Evolutionary conservation across 2,113 vertebrate species (phyloP).

Genomic region (Fregetta grallaria): DNA sequence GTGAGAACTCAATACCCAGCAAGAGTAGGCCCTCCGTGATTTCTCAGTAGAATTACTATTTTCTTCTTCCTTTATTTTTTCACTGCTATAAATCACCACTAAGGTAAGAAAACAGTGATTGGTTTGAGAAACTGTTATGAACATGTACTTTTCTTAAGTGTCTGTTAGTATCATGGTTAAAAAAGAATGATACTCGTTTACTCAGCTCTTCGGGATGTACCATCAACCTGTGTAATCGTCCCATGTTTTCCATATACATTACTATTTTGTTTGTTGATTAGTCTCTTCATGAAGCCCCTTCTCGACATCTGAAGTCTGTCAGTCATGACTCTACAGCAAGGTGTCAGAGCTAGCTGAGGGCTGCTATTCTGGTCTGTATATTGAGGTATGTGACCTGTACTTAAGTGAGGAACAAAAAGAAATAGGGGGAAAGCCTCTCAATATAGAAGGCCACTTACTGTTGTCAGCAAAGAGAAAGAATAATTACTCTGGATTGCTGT

Average conservation of each 20-base stretch:
- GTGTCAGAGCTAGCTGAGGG: neutral
- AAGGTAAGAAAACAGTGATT: neutral
- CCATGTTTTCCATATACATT: neutral
- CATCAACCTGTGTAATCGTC: neutral
- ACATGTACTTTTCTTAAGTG: neutral
- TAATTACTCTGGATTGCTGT: slow-evolving; percentile 39
- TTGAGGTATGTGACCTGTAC: neutral
- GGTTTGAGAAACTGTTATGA: neutral
- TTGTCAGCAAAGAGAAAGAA: slow-evolving; percentile 9
- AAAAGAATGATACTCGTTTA: rapidly evolving
- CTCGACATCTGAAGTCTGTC: neutral
- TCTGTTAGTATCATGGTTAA: neutral
- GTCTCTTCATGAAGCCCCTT: neutral
- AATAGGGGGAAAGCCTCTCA: neutral
- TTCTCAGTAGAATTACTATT: neutral
- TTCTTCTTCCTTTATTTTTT: neutral
- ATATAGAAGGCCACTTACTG: neutral
- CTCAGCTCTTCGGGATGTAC: neutral
- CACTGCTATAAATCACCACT: neutral
- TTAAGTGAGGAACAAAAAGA: neutral
- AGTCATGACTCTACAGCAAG: neutral
- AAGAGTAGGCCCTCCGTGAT: neutral
- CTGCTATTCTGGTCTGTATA: neutral
- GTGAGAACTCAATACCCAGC: neutral
- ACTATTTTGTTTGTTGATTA: neutral